Evolutionary conservation across 92 coral and sea anemone genomes (phyloP), one percentile per base, ranked within the genome.

Genomic region (Epizoanthus rinbou): DNA sequence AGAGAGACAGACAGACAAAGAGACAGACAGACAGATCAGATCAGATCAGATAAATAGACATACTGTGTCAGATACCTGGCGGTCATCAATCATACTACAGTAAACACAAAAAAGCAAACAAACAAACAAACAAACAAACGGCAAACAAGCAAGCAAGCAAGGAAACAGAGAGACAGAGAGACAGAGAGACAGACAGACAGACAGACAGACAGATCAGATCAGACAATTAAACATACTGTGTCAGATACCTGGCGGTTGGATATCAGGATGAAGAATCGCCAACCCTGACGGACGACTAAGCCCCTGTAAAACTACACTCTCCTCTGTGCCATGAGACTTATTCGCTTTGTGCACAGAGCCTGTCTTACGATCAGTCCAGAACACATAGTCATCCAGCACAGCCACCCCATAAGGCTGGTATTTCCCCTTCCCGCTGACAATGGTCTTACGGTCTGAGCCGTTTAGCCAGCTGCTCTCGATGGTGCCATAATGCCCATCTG

Each of bases 351-450:
- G 47, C 41, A 78, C 28, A n/a, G 70, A 21, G 58, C 64, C 64
- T 62, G 82, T 78, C 47, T 21, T 21, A 16, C 43, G 82, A 72
- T 78, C 82, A 19, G 70, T 78, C 82, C 82, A 78, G 17, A 62
- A 62, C 19, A 62, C 59, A 33, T 41, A 47, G 17, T 28, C 43
- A 22, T 15, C 56, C 82, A 62, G 18, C 16, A 78, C 58, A 45
- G 82, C 71, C 64, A 60, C 52, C 64, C 82, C 82, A 62, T 78
- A 78, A 10, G 82, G 82, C 6, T 78, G 70, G 41, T 39, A 78
- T 39, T 21, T 62, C 10, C 82, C 82, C 18, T 57, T 22, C 35
- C 57, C 72, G 21, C 64, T 78, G 58, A 78, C 37, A 11, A 78
- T 21, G 16, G 72, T 78, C 1, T 4, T 19, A 13, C 43, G 57